Percentiles rank a stretch among this genome's conserved stretches.
Conservation (phyloP, 2,797 vertebrate genomes). For the Phrynocephalus guinanensis region DNA sequence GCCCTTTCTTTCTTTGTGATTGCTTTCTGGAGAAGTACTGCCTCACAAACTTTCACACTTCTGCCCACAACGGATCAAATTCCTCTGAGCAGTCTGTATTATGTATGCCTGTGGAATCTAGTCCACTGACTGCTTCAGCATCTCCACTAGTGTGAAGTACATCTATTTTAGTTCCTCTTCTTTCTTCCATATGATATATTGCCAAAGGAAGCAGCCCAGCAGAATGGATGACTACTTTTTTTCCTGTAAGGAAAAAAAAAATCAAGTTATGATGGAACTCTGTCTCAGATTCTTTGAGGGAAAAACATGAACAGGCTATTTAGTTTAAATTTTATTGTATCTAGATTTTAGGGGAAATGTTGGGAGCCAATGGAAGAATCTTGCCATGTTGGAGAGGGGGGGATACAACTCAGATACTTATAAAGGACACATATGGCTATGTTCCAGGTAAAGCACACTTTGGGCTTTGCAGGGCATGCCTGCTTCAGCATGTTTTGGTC, state of each 20-base stretch:
- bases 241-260: background rate
- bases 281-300: slow-evolving; percentile 33
- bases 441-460: no score
- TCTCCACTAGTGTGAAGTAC: background rate
- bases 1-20: slow-evolving; percentile 2
- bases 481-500: no score
- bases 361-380: no score
- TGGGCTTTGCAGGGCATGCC: no score
- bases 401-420: no score
- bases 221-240: slow-evolving; percentile 35
- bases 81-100: background rate
- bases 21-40: slow-evolving; percentile 15
- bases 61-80: background rate
- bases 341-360: background rate
- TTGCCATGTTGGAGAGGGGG: no score
- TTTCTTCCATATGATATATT: slow-evolving; percentile 7
- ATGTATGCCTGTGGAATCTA: background rate
- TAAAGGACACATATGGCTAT: no score
- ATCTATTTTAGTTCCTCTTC: background rate
- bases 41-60: slow-evolving; percentile 6
- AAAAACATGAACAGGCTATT: slow-evolving; percentile 24
- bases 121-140: background rate
- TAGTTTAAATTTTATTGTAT: slow-evolving; percentile 36
- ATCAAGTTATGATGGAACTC: slow-evolving; percentile 28
- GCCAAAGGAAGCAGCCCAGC: slow-evolving; percentile 28